Base-by-base conservation (phyloP, 2,113 vertebrate genomes). In the Coptodon bakossiorum region DNA sequence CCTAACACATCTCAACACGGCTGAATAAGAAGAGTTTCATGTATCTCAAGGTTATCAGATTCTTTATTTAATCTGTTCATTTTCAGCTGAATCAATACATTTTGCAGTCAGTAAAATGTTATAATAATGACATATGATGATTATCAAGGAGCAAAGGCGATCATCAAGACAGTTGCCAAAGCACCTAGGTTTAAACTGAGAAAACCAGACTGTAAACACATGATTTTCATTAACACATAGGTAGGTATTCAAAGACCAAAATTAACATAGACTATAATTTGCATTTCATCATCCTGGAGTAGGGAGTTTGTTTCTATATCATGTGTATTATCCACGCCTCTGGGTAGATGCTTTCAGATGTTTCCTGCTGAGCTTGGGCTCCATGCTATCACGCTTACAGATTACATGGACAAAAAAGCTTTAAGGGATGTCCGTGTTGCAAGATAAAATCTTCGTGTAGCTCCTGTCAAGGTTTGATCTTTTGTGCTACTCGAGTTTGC, bases 401-500 rank as follows among this genome's bases (percentile, higher is more conserved):
- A 80, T 76, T 86, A 68, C 9, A 34, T 34, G 22, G 71, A 82
- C 38, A 89, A 8, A 40, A 59, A 76, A 31, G 53, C 59, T 87
- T 56, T 9, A 29, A 63, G 45, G 56, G 52, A 80, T 81, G 78
- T 82, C 80, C 68, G 61, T 19, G 79, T 52, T 79, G 79, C 38
- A 9, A 86, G 88, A 91, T 90, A 61, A 31, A 53, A 80, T 84
- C 82, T 86, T 38, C 13, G 19, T 80, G 90, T 80, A 73, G 81
- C 50, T 80, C 43, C 53, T 24, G 48, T 83, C 83, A 82, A 71
- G 84, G 83, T 88, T 91, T 89, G 86, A 86, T 90, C 86, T 86
- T 87, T 85, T 81, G 59, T 82, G 81, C 87, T 90, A 53, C 85
- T 84, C 52, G 50, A 76, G 88, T 88, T 90, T 91, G 68, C 61